phyloP scores from a whole-genome alignment of 2,888 invertebrate genomes.

The Macropis europaea region DNA sequence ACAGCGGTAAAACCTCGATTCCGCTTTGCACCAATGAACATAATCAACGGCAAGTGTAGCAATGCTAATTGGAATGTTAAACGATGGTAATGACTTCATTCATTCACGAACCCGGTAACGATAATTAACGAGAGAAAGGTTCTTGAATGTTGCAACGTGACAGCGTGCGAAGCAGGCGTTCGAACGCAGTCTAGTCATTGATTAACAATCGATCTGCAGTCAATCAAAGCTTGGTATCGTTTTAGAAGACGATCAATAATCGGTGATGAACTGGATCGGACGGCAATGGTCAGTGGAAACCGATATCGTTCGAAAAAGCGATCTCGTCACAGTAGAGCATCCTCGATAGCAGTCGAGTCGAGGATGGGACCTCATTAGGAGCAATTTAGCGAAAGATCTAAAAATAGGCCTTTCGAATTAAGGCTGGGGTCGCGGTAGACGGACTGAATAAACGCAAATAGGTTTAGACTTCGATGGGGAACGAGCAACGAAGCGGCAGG shows the following conservation, averaged over 20 bases:
- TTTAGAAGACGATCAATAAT: conserved; percentile 17
- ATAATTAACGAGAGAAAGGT: no score
- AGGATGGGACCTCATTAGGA: conserved; percentile 60
- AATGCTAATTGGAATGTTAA: no score
- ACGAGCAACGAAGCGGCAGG: conserved; percentile 24
- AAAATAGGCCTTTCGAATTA: conserved; percentile 67
- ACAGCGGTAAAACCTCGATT: no score
- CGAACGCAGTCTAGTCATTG: background rate
- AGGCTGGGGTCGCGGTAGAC: conserved; percentile 58
- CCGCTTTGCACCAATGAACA: no score
- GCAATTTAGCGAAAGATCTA: conserved; percentile 70
- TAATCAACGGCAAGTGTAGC: no score
- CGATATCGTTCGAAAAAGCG: conserved; percentile 34
- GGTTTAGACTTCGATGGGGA: conserved; percentile 51
- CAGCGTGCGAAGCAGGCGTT: background rate
- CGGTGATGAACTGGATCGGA: conserved; percentile 30
- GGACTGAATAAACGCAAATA: conserved; percentile 50
- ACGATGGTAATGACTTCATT: no score
- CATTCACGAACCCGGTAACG: no score
- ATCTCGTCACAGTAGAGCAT: conserved; percentile 49
- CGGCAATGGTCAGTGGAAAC: background rate
- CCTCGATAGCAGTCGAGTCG: conserved; percentile 18
- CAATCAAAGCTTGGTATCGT: no score
- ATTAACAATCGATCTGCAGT: background rate
- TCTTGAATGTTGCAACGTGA: no score